Percentiles rank a stretch among this genome's conserved stretches.
These are phyloP conservation scores for Clarias laeviceps DNA, from an alignment of 2,797 vertebrate genomes.

Conservation along the genomic window DNA sequence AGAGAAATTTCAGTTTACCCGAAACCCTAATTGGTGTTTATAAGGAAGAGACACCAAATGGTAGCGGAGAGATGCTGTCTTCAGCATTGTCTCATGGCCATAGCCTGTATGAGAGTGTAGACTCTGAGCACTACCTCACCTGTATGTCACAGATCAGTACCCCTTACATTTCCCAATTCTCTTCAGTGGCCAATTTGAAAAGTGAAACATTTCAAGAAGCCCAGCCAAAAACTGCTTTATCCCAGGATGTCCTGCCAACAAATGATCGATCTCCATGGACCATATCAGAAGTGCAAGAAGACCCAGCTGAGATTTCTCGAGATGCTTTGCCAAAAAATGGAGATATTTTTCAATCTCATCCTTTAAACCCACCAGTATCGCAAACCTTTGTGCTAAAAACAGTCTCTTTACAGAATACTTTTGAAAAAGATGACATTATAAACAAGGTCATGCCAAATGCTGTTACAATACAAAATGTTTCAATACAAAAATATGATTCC, in stretches of 20 bases:
- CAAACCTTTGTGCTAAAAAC: conserved; percentile 14
- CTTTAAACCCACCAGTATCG: not conserved
- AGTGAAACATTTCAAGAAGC: conserved; percentile 27
- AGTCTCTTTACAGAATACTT: not conserved
- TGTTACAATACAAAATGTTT: conserved; percentile 3
- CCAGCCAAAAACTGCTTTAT: conserved; percentile 29
- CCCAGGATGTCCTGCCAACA: conserved; percentile 8
- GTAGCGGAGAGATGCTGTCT: conserved; percentile 8
- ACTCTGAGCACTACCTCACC: conserved; percentile 69
- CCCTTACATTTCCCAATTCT: conserved; percentile 24
- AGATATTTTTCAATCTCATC: not conserved
- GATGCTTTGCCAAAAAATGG: not conserved
- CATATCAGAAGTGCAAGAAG: not conserved
- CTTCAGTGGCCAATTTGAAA: conserved; percentile 23
- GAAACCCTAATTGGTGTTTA: not conserved
- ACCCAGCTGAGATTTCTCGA: not conserved
- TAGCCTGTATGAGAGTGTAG: conserved; percentile 63
- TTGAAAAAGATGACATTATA: conserved; percentile 1
- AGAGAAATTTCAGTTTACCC: conserved; percentile 10
- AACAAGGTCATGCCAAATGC: not conserved
- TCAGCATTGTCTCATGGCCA: conserved; percentile 53
- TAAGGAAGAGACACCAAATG: conserved; percentile 7
- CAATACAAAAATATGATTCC: not conserved
- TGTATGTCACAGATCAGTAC: conserved; percentile 59
- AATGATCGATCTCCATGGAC: not conserved